phyloP scores from a whole-genome alignment of 92 coral and sea anemone species.

The Siderastrea radians region DNA sequence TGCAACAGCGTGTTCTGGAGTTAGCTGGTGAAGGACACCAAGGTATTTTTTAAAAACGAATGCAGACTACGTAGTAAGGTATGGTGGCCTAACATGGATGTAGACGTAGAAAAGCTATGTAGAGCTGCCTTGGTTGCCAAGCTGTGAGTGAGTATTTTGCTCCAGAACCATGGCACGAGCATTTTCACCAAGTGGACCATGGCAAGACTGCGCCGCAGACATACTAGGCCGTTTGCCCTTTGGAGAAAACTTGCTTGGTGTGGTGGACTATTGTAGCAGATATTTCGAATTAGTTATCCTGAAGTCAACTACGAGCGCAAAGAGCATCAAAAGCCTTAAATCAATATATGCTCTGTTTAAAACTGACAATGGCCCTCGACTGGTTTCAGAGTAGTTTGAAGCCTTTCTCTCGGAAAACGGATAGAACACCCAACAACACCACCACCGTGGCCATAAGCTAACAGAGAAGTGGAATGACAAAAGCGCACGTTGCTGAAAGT shows the following conservation, averaged over 20 bases:
- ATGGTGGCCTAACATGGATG: slow-evolving; percentile 43
- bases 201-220: slow-evolving; percentile 36
- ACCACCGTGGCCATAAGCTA: slow-evolving; percentile 32
- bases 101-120: slow-evolving; percentile 36
- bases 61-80: slow-evolving; percentile 35
- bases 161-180: slow-evolving; percentile 35
- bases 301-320: slow-evolving; percentile 25
- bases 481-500: slow-evolving; percentile 25
- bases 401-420: slow-evolving; percentile 30
- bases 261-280: slow-evolving; percentile 33
- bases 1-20: background rate
- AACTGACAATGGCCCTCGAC: slow-evolving; percentile 41
- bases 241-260: slow-evolving; percentile 25
- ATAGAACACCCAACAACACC: slow-evolving; percentile 36
- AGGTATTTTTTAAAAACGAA: slow-evolving; percentile 34
- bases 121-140: slow-evolving; percentile 43
- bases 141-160: slow-evolving; percentile 19
- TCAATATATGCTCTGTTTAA: slow-evolving; percentile 23
- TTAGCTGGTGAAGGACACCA: slow-evolving; percentile 47
- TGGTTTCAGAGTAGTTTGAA: slow-evolving; percentile 28
- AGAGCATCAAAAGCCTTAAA: slow-evolving; percentile 10
- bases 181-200: slow-evolving; percentile 24
- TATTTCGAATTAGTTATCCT: slow-evolving; percentile 31
- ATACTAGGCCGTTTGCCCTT: slow-evolving; percentile 38
- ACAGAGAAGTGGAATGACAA: slow-evolving; percentile 50